Conservation (phyloP, 2,888 invertebrate species). For the Eustalomyia histrio region DNA sequence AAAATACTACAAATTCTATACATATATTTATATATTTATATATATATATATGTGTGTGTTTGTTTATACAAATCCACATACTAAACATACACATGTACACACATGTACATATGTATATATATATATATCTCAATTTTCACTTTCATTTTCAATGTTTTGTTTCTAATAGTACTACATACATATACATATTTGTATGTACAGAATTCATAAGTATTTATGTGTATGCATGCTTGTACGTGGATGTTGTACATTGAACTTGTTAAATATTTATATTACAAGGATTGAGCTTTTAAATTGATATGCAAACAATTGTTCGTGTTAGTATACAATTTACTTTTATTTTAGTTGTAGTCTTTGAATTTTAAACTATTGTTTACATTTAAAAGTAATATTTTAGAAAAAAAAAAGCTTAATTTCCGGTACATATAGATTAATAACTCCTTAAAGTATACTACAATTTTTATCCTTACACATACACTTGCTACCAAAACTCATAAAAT, state of each 20-base stretch:
- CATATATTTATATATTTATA: neutral
- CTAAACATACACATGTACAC: neutral
- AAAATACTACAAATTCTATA: slow-evolving; percentile 54
- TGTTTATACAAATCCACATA: slow-evolving; percentile 15
- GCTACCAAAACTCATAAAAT: too few species aligned
- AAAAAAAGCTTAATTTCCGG: neutral
- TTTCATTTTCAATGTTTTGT: slow-evolving; percentile 63
- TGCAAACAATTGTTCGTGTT: slow-evolving; percentile 56
- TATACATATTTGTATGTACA: neutral
- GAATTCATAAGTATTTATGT: slow-evolving; percentile 9
- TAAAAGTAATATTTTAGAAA: neutral
- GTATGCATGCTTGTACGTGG: slow-evolving; percentile 19
- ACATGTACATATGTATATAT: neutral
- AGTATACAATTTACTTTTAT: slow-evolving; percentile 34
- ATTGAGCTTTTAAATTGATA: slow-evolving; percentile 49
- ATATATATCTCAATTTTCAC: slow-evolving; percentile 59
- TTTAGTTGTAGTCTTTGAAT: slow-evolving; percentile 9
- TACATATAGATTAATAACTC: neutral
- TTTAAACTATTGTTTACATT: neutral
- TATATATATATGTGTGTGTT: neutral
- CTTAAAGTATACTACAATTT: neutral
- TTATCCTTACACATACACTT: neutral
- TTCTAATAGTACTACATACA: slow-evolving; percentile 62
- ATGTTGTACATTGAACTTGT: slow-evolving; percentile 64
- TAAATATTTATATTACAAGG: slow-evolving; percentile 34